Base-by-base conservation (phyloP, 2,797 vertebrate species). In the Microctenopoma lineatum region DNA sequence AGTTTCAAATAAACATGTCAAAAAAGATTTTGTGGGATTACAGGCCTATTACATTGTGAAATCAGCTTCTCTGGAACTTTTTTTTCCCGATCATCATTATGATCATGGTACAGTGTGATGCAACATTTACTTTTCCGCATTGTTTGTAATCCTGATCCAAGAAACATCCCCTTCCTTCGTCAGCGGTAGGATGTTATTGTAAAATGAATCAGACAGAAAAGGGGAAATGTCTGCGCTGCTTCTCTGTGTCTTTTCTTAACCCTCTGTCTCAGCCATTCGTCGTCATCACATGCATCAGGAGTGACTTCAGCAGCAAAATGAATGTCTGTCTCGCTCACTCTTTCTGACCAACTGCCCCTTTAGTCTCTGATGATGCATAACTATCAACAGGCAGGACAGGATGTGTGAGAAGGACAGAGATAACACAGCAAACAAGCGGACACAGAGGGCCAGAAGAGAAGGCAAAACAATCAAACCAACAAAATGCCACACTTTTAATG, bases 231-330 rank as follows among this genome's bases (percentile, higher is more conserved):
- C 25, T 53, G 29, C 13, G 34, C 46, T 39, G 34, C 61, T 66
- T 48, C 70, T 50, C 39, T 46, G 57, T 76, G 67, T 75, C 74
- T 84, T 81, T 73, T 74, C 77, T 77, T 77, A 79, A 75, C 84
- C 73, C 75, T 77, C 58, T 32, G 8, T 77, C 76, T 60, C 34
- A 36, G 50, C 60, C 65, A 68, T 75, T 79, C 58, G 73, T 85
- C 68, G 70, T 66, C 63, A 56, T 38, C 1, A 32, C 29, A 5
- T 32, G 5, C 29, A 32, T 10, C 25, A 51, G 1, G 45, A 41
- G 44, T 45, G 59, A 73, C 59, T 73, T 26, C 41, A 70, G 59
- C 45, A 66, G 65, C 50, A 74, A 57, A 70, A 27, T 71, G 36
- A 54, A 55, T 4, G 41, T 11, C 42, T 26, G 53, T 66, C 52